Evolutionary conservation across 2,888 invertebrate species (phyloP).

Genomic region (Leucozona laternaria): DNA sequence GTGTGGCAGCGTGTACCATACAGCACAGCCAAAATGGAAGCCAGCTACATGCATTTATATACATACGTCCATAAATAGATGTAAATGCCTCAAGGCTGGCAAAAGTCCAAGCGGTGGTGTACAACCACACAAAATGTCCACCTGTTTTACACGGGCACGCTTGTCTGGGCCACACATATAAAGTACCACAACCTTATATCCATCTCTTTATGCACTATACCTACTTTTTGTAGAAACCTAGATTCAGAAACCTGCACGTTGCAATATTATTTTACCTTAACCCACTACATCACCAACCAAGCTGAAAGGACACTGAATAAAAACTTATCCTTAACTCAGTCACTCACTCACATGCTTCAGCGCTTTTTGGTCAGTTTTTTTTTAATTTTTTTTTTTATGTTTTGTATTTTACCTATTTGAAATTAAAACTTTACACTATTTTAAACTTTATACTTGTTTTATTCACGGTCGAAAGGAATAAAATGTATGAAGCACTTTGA

Average conservation of each 20-base stretch:
- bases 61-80: neutral
- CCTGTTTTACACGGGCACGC: constrained; percentile 66
- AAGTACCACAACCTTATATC: constrained; percentile 26
- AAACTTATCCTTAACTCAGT: constrained; percentile 42
- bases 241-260: constrained; percentile 6
- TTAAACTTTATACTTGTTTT: constrained; percentile 48
- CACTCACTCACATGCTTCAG: constrained; percentile 50
- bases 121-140: constrained; percentile 52
- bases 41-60: neutral
- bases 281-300: constrained; percentile 30
- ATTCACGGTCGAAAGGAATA: constrained; percentile 36
- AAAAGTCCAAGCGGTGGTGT: constrained; percentile 42
- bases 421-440: constrained; percentile 55
- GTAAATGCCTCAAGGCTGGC: constrained; percentile 47
- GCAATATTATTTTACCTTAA: constrained; percentile 41
- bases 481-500: neutral
- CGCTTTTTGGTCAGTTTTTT: constrained; percentile 37
- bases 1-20: neutral
- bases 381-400: neutral
- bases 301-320: constrained; percentile 50
- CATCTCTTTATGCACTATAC: constrained; percentile 16
- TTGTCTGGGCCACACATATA: constrained; percentile 49
- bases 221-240: neutral
- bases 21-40: neutral
- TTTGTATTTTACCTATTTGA: neutral